These are phyloP conservation scores for Spilogale gracilis DNA, from an alignment of 2,113 vertebrate genomes.

Conservation along the genomic window DNA sequence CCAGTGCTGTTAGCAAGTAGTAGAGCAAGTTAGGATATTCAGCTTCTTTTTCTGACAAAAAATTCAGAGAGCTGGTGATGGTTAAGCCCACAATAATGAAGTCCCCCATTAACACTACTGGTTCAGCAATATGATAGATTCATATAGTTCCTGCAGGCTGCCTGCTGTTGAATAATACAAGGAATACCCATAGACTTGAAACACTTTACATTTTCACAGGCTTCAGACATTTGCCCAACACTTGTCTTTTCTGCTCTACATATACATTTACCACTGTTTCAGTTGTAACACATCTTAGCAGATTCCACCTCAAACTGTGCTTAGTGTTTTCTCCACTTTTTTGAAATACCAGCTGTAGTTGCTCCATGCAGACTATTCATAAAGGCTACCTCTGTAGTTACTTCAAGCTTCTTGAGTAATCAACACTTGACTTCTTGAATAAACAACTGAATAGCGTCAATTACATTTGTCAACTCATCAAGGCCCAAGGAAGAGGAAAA, in stretches of 20 bases:
- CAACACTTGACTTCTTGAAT: not conserved
- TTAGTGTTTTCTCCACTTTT: slow-evolving; percentile 35
- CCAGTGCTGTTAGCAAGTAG: not conserved
- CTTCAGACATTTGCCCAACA: not conserved
- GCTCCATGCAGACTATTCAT: not conserved
- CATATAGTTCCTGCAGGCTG: slow-evolving; percentile 12
- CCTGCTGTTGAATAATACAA: not conserved
- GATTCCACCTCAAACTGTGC: slow-evolving; percentile 44
- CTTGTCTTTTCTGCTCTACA: not conserved
- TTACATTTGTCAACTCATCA: not conserved
- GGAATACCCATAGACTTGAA: not conserved
- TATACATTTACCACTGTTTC: not conserved
- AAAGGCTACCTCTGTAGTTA: not conserved
- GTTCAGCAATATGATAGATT: not conserved
- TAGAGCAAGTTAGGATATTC: slow-evolving; percentile 16
- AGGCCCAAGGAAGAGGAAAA: slow-evolving; percentile 47
- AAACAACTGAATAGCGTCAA: not conserved
- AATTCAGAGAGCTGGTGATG: not conserved
- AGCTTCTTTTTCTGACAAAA: slow-evolving; percentile 17
- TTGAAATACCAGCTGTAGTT: slow-evolving; percentile 12
- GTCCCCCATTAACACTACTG: not conserved
- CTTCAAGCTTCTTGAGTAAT: slow-evolving; percentile 36
- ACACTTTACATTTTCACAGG: slow-evolving; percentile 1
- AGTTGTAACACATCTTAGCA: not conserved
- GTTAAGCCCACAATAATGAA: not conserved